Conservation (phyloP, 53 echinoderm and acorn worm genomes). For the Luidia sarsii region DNA sequence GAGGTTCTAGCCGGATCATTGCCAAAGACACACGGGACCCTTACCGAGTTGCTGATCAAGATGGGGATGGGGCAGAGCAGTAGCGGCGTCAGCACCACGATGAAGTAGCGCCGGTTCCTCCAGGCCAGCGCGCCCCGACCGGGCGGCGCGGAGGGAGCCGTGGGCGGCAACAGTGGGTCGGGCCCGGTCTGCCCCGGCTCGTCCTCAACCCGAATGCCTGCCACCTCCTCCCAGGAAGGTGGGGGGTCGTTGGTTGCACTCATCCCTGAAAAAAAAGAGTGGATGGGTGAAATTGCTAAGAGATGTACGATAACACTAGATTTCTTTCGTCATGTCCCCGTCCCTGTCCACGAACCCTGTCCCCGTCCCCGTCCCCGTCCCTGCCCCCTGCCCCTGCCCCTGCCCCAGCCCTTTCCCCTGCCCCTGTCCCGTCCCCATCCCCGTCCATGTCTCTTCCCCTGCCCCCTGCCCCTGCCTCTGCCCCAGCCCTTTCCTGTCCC, state of each 20-base stretch:
- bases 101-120: constrained; percentile 67
- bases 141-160: background rate
- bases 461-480: too few relatives aligned
- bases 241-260: constrained; percentile 1
- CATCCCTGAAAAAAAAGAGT: background rate
- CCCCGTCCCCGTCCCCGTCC: too few relatives aligned
- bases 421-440: too few relatives aligned
- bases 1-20: too few relatives aligned
- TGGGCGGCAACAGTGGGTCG: background rate
- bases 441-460: too few relatives aligned
- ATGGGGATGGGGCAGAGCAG: constrained; percentile 76
- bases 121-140: background rate
- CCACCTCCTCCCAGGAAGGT: background rate
- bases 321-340: too few relatives aligned
- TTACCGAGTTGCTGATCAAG: constrained; percentile 66
- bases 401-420: too few relatives aligned
- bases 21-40: too few relatives aligned
- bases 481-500: too few relatives aligned
- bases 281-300: background rate
- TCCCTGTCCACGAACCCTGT: too few relatives aligned
- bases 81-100: constrained; percentile 59
- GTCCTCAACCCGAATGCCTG: too few relatives aligned
- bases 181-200: background rate
- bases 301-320: background rate
- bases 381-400: too few relatives aligned